Conservation (phyloP, 2,888 invertebrate genomes). For the Pegoplata infirma region DNA sequence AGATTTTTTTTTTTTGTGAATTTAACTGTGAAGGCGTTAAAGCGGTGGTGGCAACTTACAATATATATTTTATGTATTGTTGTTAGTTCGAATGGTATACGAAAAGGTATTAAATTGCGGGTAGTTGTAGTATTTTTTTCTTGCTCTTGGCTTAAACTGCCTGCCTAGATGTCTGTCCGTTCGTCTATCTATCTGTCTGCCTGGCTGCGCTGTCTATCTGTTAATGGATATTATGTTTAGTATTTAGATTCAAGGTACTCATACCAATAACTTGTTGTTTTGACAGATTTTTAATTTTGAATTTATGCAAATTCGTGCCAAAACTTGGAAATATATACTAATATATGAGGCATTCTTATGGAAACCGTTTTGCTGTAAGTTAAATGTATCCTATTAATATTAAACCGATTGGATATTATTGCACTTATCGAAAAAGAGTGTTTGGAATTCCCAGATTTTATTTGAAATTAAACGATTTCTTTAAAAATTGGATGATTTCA, state of each 20-base stretch:
- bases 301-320: constrained; percentile 64
- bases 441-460: too few relatives aligned
- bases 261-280: constrained; percentile 57
- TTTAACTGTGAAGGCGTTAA: constrained; percentile 55
- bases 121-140: constrained; percentile 18
- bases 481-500: too few relatives aligned
- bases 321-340: too few relatives aligned
- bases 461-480: too few relatives aligned
- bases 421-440: too few relatives aligned
- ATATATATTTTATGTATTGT: constrained; percentile 11
- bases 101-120: constrained; percentile 52
- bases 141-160: constrained; percentile 2
- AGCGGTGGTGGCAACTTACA: constrained; percentile 46
- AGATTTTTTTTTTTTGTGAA: not conserved
- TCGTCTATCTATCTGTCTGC: too few relatives aligned
- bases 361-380: too few relatives aligned
- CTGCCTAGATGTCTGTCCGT: constrained; percentile 1
- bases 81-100: constrained; percentile 19
- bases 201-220: constrained; percentile 3
- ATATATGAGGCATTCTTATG: too few relatives aligned
- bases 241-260: constrained; percentile 56
- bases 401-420: too few relatives aligned
- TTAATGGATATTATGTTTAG: constrained; percentile 43
- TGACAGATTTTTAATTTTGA: constrained; percentile 64
- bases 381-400: too few relatives aligned